Evolutionary conservation across 2,113 vertebrate genomes (phyloP), one percentile per base, ranked within the genome.

Genomic region (Callorhinus ursinus): DNA sequence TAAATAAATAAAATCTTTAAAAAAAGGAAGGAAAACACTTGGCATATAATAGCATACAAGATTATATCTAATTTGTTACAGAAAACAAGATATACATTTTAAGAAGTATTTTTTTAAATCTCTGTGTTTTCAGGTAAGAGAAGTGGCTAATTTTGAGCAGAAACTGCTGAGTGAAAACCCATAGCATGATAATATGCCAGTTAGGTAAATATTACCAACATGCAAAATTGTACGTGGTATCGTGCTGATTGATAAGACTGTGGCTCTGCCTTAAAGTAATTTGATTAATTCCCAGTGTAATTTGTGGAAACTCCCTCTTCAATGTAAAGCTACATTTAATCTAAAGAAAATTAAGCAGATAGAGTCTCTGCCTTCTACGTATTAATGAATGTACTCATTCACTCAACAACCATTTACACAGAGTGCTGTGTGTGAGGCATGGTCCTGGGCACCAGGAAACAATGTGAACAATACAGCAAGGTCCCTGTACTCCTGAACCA

Each of bases 341-440:
- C 33, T 28, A 77, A 55, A 88, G 81, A 92, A 83, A 94, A 71
- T 31, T 49, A 55, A 92, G 55, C 15, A 33, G 72, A 19, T 36
- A 61, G 53, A 31, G 26, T 92, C 46, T 71, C 71, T 76, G 18
- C 94, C 83, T 93, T 97, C 92, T 94, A 91, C 59, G 59, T 95
- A 92, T 93, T 53, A 8, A 11, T 16, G 10, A 33, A 65, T 89
- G 42, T 55, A 93, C 65, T 95, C 36, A 15, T 83, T 93, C 71
- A 79, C 61, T 95, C 51, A 63, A 53, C n/a, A 79, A 76, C 65
- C 53, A 46, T 84, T 83, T 83, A 79, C 19, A 57, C 14, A 49
- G 65, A 51, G 36, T 1, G 11, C 46, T 61, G 51, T 46, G 26
- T 76, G 28, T 1, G 1, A 71, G 16, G 49, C 51, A 92, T 28